Evolutionary conservation across 2,888 invertebrate genomes (phyloP), one percentile per base, ranked within the genome.

Genomic region (Eristalis pertinax): DNA sequence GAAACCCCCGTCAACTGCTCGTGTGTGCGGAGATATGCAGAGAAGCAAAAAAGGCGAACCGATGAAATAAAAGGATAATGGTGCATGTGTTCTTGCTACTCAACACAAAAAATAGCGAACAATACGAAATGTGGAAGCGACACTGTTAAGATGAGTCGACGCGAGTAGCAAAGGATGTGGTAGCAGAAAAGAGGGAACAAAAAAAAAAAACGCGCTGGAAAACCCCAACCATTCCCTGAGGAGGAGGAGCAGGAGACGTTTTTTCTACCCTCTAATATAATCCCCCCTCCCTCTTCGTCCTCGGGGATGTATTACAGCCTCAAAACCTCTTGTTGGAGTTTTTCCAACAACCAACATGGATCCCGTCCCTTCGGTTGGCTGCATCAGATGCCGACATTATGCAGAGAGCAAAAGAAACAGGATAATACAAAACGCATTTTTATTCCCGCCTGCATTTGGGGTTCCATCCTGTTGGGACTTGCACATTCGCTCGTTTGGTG

Each of bases 11-110:
- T 58, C 69, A 41, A 24, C 75, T 32, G 56, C 67, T 72, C 56
- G 67, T 35, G 58, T 74, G 64, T 68, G 68, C 60, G 62, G 8
- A 63, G 77, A 67, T n/a, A 15, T 29, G 67, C 67, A 22, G 75
- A 77, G 50, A 13, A 26, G 50, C 50, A 19, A 76, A 50, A 74
- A 77, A 72, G 13, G 19, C 32, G 29, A 87, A 77, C 83, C 87
- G 84, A 84, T 87, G 83, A 84, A 84, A 84, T 87, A 87, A 76
- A 83, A 84, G 87, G 87, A 87, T 87, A 87, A 87, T 76, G 86
- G 79, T 87, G 83, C 87, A 87, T 87, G 84, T 87, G 84, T 87
- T 84, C 80, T 80, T 69, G 63, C 73, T 83, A 64, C 76, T 75
- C 78, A 76, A 24, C n/a, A 60, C 13, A 50, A 72, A 65, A 13